Base-by-base conservation (phyloP, 2,113 vertebrate species). In the Channa argus region DNA sequence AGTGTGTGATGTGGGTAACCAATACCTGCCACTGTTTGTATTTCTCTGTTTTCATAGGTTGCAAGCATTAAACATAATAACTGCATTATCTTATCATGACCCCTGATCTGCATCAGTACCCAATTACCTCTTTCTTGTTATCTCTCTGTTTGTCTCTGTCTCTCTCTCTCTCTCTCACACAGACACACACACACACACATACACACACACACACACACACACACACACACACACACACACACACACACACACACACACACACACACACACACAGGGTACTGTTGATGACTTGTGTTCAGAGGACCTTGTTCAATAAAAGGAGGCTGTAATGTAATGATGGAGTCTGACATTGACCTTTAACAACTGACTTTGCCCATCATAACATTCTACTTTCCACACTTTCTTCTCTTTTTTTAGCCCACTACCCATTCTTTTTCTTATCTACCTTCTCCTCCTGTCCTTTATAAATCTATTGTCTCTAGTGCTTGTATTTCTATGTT, bases 271-370 rank as follows among this genome's bases (percentile, higher is more conserved):
- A 55, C 60, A 73, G 24, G 24, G 24, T 24, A 24, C 1, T 24
- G 24, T 24, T 24, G 24, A 24, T 24, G 24, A 24, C 24, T 24
- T 24, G 24, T 24, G 24, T 24, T 24, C 24, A 24, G 24, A 24
- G 24, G 24, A 24, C 24, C 24, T 24, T 24, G 24, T 24, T 24
- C 24, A 24, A 24, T 24, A 24, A 24, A 24, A 24, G 24, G 24
- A 24, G 24, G 24, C 34, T 14, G 41, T 82, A 80, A 85, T 83
- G 13, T 49, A 15, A n/a, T 37, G 56, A 65, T 61, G 43, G 37
- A 66, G 65, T 49, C 24, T 63, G 5, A 63, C 4, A 1, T 8
- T 37, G 50, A 81, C 9, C 14, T 39, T 41, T 38, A 24, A 24
- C 24, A 24, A 24, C 24, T 24, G 24, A 24, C 24, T 24, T 24